Base-by-base conservation (phyloP, 2,113 vertebrate species). In the Silurus glanis region DNA sequence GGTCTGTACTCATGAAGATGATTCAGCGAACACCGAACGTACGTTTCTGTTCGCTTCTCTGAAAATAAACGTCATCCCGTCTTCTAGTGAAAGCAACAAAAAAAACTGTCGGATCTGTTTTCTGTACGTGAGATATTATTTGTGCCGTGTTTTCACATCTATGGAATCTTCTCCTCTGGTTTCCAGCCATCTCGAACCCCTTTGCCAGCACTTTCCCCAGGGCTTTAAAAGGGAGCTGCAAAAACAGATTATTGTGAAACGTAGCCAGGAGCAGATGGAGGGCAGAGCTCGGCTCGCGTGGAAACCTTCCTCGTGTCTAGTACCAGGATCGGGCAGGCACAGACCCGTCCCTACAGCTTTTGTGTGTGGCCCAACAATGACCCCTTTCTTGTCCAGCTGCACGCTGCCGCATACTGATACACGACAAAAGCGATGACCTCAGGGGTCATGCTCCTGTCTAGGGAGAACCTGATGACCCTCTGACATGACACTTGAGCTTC, bases 271-370 rank as follows among this genome's bases (percentile, higher is more conserved):
- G 16, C 74, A 79, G 74, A 78, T 67, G 69, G 67, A 59, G 69
- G 67, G 53, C 53, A 71, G 83, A 49, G 28, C 37, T 59, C 53
- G 25, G 4, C 6, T 19, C 6, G 13, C n/a, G 75, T 16, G 9
- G 16, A 61, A 80, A 61, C 28, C 37, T 79, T 80, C n/a, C 58
- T 21, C 8, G 28, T 9, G 75, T 23, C 53, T 80, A 14, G 78
- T 86, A 51, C 81, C 78, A 61, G 78, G 66, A 86, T 10, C 78
- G 28, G 66, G 8, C 53, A 1, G 55, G 78, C 47, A 86, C 78
- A 9, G 37, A 72, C n/a, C 7, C 25, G 25, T 6, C 51, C 55
- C 6, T 59, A 28, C 64, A 58, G 62, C 28, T 58, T 53, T 58
- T 80, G 21, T 59, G 66, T 72, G 21, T 81, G 58, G 0, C 49